phyloP scores from a whole-genome alignment of 2,888 invertebrate genomes.

The Drosophila suboccidentalis region DNA sequence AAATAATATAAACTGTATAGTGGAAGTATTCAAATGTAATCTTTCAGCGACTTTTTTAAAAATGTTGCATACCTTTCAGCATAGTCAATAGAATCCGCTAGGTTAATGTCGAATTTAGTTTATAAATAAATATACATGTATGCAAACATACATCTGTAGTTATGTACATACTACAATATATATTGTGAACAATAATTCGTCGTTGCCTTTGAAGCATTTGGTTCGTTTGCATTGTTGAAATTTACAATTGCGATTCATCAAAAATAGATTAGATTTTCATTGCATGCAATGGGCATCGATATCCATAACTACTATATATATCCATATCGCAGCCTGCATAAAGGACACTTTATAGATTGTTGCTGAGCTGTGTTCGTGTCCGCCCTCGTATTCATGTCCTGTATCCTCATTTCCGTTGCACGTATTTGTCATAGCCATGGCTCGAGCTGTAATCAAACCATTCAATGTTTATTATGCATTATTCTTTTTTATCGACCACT shows the following conservation, averaged over 20 bases:
- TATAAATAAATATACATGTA: not conserved
- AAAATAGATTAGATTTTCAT: slow-evolving; percentile 80
- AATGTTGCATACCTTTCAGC: not conserved
- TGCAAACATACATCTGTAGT: slow-evolving; percentile 1
- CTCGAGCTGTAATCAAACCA: slow-evolving; percentile 61
- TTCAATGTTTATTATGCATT: slow-evolving; percentile 52
- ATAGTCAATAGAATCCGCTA: not conserved
- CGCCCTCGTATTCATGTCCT: slow-evolving; percentile 15
- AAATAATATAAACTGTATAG: too few species aligned
- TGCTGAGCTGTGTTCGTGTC: slow-evolving; percentile 9
- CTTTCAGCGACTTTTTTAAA: not conserved
- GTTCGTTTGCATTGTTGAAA: slow-evolving; percentile 60
- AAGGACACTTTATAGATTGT: slow-evolving; percentile 34
- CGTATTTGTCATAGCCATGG: slow-evolving; percentile 48
- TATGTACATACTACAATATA: slow-evolving; percentile 5
- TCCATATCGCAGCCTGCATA: slow-evolving; percentile 28
- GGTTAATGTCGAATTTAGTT: slow-evolving; percentile 6
- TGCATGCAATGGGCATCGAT: slow-evolving; percentile 54
- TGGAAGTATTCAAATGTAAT: too few species aligned
- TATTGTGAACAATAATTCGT: slow-evolving; percentile 47
- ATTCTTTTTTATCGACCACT: slow-evolving; percentile 39
- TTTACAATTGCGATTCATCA: slow-evolving; percentile 79
- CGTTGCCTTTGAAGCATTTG: slow-evolving; percentile 43
- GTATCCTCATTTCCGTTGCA: slow-evolving; percentile 43
- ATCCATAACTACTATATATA: slow-evolving; percentile 26